Evolutionary conservation across 2,113 vertebrate genomes (phyloP), one percentile per base, ranked within the genome.

Genomic region (Tamias sibiricus): DNA sequence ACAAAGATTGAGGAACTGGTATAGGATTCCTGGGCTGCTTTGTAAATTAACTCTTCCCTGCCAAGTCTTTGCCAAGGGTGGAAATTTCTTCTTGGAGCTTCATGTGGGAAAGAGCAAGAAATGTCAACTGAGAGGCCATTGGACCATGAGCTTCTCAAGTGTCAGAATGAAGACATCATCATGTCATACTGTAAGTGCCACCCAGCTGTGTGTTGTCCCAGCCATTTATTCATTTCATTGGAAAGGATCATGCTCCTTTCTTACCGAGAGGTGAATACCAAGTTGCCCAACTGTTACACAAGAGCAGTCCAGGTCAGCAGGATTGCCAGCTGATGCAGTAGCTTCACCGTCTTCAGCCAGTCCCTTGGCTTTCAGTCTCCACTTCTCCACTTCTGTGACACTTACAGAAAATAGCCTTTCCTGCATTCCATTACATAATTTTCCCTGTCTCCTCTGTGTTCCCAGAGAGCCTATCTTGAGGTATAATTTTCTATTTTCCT

Each of bases 41-140:
- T 44, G 4, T n/a, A 69, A 80, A 91, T 90, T 47, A 69, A 8
- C 62, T 83, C 59, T 49, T 87, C 77, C 47, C 40, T 69, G 42
- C 57, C 49, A 81, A 88, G 22, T 62, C 32, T 84, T 88, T 74
- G 28, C 75, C 26, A 79, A 3, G 52, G 81, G 30, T 62, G 76
- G 37, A 93, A 90, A 91, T 79, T 82, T 37, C 54, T 79, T 87
- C 77, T 86, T 89, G 9, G 40, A 79, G n/a, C 14, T 64, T 24
- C 17, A n/a, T 52, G 35, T 93, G 35, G 30, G 71, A 84, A 52
- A 68, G 81, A 3, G 14, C 4, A 77, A 72, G 40, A 62, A 62
- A 87, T 52, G n/a, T 89, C 44, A 72, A 64, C 9, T 81, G n/a
- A 75, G 35, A 47, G 22, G 14, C 22, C 42, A 19, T 4, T 82